Percentiles rank a stretch among this genome's conserved stretches.
Conservation (phyloP, 2,113 vertebrate species). For the cattle (Bos taurus) region DNA sequence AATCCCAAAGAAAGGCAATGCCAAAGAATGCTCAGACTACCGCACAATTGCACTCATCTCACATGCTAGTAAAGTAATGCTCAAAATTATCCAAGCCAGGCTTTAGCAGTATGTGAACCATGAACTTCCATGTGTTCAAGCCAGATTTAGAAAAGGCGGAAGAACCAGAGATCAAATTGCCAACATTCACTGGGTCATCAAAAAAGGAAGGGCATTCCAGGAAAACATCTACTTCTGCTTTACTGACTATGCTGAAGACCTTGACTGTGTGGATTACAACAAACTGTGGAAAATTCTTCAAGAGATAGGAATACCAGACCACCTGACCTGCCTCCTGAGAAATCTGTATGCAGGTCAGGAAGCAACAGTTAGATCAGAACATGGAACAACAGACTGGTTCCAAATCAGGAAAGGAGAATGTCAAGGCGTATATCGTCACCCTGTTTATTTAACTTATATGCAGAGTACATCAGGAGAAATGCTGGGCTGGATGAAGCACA, state of each 20-base stretch:
- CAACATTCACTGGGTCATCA: fast-evolving
- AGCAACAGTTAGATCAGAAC: no score
- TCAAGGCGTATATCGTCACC: neutral
- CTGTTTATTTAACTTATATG: neutral
- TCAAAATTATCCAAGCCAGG: neutral
- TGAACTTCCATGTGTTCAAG: neutral
- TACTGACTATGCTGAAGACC: neutral
- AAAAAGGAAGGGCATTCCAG: neutral
- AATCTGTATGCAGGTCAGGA: no score
- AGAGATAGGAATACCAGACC: no score
- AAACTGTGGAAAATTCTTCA: no score
- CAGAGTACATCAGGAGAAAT: neutral
- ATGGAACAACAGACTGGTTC: neutral
- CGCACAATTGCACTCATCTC: neutral
- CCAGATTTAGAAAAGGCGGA: neutral
- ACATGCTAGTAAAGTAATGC: neutral
- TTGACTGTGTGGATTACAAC: neutral
- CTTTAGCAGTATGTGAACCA: neutral
- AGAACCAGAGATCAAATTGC: neutral
- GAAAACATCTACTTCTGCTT: neutral
- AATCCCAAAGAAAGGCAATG: neutral
- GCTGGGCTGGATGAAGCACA: neutral
- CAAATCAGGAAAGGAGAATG: neutral
- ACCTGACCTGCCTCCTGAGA: no score
- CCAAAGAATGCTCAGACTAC: neutral